Evolutionary conservation across 2,797 vertebrate species (phyloP).

Genomic region (Gobionotothen gibberifrons): DNA sequence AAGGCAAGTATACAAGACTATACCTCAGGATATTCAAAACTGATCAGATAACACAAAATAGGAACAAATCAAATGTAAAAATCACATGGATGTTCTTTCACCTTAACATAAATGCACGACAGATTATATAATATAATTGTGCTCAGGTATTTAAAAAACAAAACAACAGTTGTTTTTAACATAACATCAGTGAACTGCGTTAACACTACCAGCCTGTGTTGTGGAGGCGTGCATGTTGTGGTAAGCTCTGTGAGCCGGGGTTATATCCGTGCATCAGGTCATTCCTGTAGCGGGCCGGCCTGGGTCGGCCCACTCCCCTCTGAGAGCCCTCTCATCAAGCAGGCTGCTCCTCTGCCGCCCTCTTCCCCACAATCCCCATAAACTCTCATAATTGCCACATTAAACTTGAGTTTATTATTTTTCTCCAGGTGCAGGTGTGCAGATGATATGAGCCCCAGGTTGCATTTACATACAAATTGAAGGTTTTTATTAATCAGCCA

Average conservation of each 20-base stretch:
- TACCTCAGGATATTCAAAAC: constrained; percentile 6
- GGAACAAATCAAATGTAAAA: not conserved
- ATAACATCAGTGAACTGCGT: constrained; percentile 23
- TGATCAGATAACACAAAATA: constrained; percentile 3
- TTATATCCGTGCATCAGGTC: constrained; percentile 79
- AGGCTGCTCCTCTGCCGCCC: constrained; percentile 67
- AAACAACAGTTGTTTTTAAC: constrained; percentile 21
- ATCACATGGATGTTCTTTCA: too few relatives aligned
- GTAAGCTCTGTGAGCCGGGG: constrained; percentile 56
- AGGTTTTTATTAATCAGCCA: constrained; percentile 99
- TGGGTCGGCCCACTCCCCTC: constrained; percentile 69
- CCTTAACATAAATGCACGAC: not conserved
- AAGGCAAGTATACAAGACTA: constrained; percentile 30
- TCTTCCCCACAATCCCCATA: constrained; percentile 91
- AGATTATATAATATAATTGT: not conserved
- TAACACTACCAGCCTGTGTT: constrained; percentile 12
- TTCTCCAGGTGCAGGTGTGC: constrained; percentile 97
- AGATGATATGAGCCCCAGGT: constrained; percentile 96
- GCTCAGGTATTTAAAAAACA: constrained; percentile 9
- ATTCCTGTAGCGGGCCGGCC: constrained; percentile 75
- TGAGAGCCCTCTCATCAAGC: constrained; percentile 76
- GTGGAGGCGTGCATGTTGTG: constrained; percentile 44
- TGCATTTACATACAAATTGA: constrained; percentile 99
- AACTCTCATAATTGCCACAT: constrained; percentile 99
- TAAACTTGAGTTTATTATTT: constrained; percentile 99